Evolutionary conservation across 92 coral and sea anemone species (phyloP), one percentile per base, ranked within the genome.

Genomic region (Zoanthus solanderi): DNA sequence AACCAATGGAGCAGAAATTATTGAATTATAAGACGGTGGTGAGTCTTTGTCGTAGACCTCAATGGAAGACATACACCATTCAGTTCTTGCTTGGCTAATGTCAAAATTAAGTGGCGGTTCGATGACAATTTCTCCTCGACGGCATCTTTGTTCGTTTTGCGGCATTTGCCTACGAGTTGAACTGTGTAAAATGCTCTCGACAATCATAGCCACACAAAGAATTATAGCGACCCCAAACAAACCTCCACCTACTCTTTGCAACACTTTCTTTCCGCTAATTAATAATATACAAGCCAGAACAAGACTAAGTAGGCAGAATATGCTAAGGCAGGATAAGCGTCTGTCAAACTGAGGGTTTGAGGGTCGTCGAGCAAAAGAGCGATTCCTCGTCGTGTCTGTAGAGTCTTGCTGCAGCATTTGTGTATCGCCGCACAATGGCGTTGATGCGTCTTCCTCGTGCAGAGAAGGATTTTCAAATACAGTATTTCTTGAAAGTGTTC

Each of bases 41-140:
- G 47, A 65, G 57, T 81, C 85, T 66, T 81, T 66, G 11, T 80
- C 74, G 11, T 45, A 30, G 28, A 81, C 61, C 17, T 81, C 85
- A 81, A 66, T 66, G 4, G 75, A n/a, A n/a, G 85, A 81, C 85
- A 81, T 81, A 14, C 53, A 52, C 85, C 85, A 81, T 16, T 81
- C 85, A 28, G 85, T 81, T 63, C 75, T 28, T n/a, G 63, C 76
- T 45, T 66, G 75, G 75, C 57, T 66, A 2, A 81, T 81, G 63
- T 81, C 85, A n/a, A 65, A 81, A n/a, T 66, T 4, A 44, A 9
- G 75, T 11, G 85, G 85, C 13, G 85, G 54, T 47, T 81, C 85
- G 6, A 71, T 52, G 15, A 32, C 74, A 9, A 29, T 67, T 45
- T 65, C 53, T 37, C 4, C 53, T 37, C 4, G 42, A 0, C 29